Evolutionary conservation across 2,888 invertebrate species (phyloP), one percentile per base, ranked within the genome.

Genomic region (Norana najaformis): DNA sequence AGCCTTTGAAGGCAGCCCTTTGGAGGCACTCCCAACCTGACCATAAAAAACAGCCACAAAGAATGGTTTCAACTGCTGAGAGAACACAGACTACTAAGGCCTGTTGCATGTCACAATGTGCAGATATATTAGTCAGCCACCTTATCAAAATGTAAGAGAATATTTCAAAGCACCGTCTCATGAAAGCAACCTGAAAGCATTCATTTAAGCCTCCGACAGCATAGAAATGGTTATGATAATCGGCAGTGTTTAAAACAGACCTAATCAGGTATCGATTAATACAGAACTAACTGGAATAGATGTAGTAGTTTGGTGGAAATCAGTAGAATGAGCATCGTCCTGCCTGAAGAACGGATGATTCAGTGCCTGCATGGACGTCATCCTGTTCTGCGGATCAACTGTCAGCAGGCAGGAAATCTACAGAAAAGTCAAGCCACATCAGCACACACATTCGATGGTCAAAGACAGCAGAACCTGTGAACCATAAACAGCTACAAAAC

Each of bases 291-390:
- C 69, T 69, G 69, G 69, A 69, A 69, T 69, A 69, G 69, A 69
- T n/a, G n/a, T 69, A 69, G n/a, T 69, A n/a, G 69, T n/a, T 69
- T 69, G 69, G 69, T n/a, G 69, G 69, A 69, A 69, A n/a, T 69
- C 69, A n/a, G 18, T 69, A 8, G 69, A 69, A 35, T 37, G 39
- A 20, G n/a, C 37, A 83, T 88, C 88, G 14, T 88, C 88, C 91
- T 97, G 97, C 94, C 98, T 97, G 96, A 99, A 99, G 96, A 99
- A 99, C 69, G 97, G 96, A 96, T 99, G 99, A 83, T 96, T 96
- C 92, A 99, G 95, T 89, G 98, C 98, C 93, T 98, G 97, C 92
- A 96, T 96, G 41, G 99, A 97, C 53, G 97, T 96, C 93, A 98
- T 96, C 94, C 99, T 96, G 93, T 97, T 96, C 89, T 96, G 96